Conservation (phyloP, 2,113 vertebrate genomes). For the Pseudolaguvia tuberculata region DNA sequence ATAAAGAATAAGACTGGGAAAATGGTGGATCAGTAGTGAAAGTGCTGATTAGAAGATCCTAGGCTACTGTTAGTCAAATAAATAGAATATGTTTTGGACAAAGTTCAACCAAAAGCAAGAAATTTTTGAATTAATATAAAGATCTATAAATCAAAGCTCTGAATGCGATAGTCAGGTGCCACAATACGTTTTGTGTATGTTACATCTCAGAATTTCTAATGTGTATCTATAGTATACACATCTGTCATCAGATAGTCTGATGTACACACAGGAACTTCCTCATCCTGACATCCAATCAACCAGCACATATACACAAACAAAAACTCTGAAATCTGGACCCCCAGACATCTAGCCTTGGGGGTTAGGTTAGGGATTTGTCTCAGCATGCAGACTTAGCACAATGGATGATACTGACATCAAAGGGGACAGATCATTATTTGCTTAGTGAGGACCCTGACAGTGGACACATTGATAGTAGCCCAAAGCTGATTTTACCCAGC, state of each 20-base stretch:
- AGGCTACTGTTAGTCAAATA: no score
- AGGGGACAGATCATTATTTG: conserved; percentile 4
- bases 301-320: conserved; percentile 32
- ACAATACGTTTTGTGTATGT: not conserved
- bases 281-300: conserved; percentile 42
- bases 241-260: not conserved
- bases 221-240: conserved; percentile 15
- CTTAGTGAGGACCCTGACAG: conserved; percentile 12
- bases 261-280: conserved; percentile 52
- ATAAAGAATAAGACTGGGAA: no score
- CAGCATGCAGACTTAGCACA: conserved; percentile 43
- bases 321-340: not conserved
- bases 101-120: no score
- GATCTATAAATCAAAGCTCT: no score
- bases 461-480: conserved; percentile 15
- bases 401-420: conserved; percentile 42
- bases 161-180: no score
- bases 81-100: no score
- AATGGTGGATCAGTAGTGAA: no score
- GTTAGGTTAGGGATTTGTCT: conserved; percentile 44
- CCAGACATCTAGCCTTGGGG: conserved; percentile 30
- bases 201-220: not conserved
- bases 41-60: no score
- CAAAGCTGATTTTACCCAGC: conserved; percentile 11
- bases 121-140: no score